These are phyloP conservation scores for Piscicola geometra DNA, from an alignment of 2,888 invertebrate species.

Conservation along the genomic window DNA sequence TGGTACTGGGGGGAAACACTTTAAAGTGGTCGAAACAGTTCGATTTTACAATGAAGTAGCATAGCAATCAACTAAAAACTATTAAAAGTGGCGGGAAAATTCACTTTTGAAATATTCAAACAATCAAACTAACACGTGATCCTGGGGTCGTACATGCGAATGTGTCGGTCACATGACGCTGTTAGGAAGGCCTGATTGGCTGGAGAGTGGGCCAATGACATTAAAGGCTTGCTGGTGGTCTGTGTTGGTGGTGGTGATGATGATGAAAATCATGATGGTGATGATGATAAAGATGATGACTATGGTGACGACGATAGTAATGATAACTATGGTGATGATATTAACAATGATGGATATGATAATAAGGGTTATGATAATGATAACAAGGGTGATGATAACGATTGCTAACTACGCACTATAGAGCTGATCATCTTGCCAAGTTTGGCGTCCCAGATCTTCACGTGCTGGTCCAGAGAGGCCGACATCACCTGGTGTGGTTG, in stretches of 20 bases:
- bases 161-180: conserved; percentile 82
- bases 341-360: not conserved
- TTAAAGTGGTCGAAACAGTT: not conserved
- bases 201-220: conserved; percentile 50
- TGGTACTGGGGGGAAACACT: too few relatives aligned
- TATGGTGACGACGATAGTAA: too few relatives aligned
- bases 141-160: conserved; percentile 86
- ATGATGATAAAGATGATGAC: too few relatives aligned
- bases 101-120: conserved; percentile 24
- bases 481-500: conserved; percentile 59
- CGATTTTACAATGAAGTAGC: not conserved
- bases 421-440: conserved; percentile 58
- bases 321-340: not conserved
- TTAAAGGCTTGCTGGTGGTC: conserved; percentile 26
- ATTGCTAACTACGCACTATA: conserved; percentile 32
- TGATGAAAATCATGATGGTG: too few relatives aligned
- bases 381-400: not conserved
- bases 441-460: conserved; percentile 88
- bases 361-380: not conserved
- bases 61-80: not conserved
- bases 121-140: conserved; percentile 61
- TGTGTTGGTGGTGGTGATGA: not conserved
- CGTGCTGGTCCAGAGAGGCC: conserved; percentile 90
- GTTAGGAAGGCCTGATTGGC: conserved; percentile 70
- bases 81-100: not conserved